These are phyloP conservation scores for Aphodius sticticus DNA, from an alignment of 2,888 invertebrate genomes.

Conservation along the genomic window DNA sequence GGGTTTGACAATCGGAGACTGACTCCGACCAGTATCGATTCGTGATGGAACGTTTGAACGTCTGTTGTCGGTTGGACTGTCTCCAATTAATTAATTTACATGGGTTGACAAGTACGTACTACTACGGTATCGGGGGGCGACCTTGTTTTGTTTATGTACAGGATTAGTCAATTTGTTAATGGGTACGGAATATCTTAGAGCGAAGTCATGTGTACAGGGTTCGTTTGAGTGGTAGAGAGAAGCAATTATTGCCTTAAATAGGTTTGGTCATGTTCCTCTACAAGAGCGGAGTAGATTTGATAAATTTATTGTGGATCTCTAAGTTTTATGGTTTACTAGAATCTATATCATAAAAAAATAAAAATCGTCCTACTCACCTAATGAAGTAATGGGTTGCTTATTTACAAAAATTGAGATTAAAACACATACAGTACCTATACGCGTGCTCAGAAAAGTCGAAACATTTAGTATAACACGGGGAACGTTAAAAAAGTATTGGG, in stretches of 20 bases:
- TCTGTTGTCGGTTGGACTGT: neutral
- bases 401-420: too few relatives aligned
- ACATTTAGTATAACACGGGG: too few relatives aligned
- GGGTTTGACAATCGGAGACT: neutral
- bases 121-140: neutral
- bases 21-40: neutral
- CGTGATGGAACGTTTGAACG: neutral
- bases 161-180: neutral
- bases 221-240: neutral
- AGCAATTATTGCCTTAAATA: neutral
- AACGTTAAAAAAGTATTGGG: too few relatives aligned
- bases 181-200: neutral
- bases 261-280: too few relatives aligned
- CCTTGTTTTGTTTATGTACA: neutral
- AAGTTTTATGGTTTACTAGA: too few relatives aligned
- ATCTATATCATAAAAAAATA: too few relatives aligned
- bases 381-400: too few relatives aligned
- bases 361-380: too few relatives aligned
- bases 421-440: too few relatives aligned
- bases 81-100: slow-evolving; percentile 4
- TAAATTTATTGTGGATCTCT: too few relatives aligned
- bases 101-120: neutral
- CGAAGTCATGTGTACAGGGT: neutral
- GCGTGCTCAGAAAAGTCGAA: too few relatives aligned
- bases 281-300: too few relatives aligned